These are phyloP conservation scores for Andrena flavipes DNA, from an alignment of 2,888 invertebrate species.

Conservation along the genomic window DNA sequence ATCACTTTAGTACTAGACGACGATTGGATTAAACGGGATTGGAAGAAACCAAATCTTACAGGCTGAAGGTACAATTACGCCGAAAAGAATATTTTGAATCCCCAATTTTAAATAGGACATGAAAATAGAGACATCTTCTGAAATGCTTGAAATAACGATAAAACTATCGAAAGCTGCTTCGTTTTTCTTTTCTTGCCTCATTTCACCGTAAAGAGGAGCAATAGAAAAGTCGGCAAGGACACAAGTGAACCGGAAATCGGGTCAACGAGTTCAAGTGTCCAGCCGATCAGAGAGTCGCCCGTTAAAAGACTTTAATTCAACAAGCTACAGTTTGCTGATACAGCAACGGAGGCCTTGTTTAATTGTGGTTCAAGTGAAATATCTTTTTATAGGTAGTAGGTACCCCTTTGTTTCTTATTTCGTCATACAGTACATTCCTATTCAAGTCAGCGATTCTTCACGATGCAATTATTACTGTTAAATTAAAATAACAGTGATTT, in stretches of 20 bases:
- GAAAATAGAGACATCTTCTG: not conserved
- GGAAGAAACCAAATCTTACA: no score
- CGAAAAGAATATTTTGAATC: not conserved
- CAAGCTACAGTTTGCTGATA: constrained; percentile 48
- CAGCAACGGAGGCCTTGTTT: constrained; percentile 14
- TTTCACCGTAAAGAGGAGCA: constrained; percentile 27
- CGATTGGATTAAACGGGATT: no score
- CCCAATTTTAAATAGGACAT: not conserved
- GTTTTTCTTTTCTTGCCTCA: constrained; percentile 33
- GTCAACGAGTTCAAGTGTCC: constrained; percentile 70
- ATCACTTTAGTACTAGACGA: no score
- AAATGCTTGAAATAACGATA: not conserved
- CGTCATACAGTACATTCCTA: not conserved
- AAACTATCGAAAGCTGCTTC: constrained; percentile 7
- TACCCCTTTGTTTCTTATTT: not conserved
- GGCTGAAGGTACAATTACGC: no score
- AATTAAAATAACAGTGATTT: not conserved
- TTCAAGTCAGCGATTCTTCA: no score
- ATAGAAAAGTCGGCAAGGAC: constrained; percentile 50
- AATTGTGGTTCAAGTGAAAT: not conserved
- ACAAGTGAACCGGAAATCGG: constrained; percentile 61
- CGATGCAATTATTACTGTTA: no score
- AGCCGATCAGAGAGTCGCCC: constrained; percentile 62
- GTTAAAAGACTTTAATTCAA: constrained; percentile 68
- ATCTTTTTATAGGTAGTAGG: not conserved